Evolutionary conservation across 1,140 invertebrate species (phyloP), one percentile per base, ranked within the genome.

Genomic region (Oncopeltus fasciatus): DNA sequence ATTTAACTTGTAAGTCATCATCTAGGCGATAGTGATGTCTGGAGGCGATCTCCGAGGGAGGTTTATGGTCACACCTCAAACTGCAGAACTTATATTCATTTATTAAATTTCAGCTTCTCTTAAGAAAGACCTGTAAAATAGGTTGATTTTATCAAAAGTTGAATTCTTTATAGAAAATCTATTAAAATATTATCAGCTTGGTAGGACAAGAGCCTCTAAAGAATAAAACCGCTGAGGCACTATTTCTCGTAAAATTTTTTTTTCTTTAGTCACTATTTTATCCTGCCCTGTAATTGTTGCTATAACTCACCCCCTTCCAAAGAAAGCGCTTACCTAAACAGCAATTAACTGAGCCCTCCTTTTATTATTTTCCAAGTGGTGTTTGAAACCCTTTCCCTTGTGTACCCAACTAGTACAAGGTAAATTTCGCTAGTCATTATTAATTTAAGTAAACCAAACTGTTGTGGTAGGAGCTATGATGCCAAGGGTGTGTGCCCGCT

Each of bases 241-340:
- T n/a, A n/a, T n/a, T n/a, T n/a, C n/a, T n/a, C n/a, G n/a, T n/a
- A n/a, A n/a, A n/a, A n/a, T n/a, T n/a, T n/a, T n/a, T n/a, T n/a
- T n/a, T n/a, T 38, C 14, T 38, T 38, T 38, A 14, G 5, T 14
- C 31, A 38, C 31, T 38, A 38, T 38, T 53, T 53, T 53, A 53
- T 53, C 14, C 49, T 24, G 3, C 18, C 24, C 26, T 53, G 21
- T 53, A 53, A 53, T 53, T 53, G 24, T 26, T 53, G 18, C 24
- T 14, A 53, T 53, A 53, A 53, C 18, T 53, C 26, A 53, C 26
- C 24, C 21, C 44, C 44, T 46, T 20, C n/a, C 16, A 44, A 44
- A 26, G 26, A 53, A 53, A 53, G 2, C 49, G 49, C 49, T 24
- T 24, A 53, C 49, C 49, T 53, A 53, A 53, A 53, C 49, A 53